Percentiles rank a stretch among this genome's conserved stretches.
phyloP scores from a whole-genome alignment of 2,888 invertebrate genomes.

The Nesidiocoris tenuis region DNA sequence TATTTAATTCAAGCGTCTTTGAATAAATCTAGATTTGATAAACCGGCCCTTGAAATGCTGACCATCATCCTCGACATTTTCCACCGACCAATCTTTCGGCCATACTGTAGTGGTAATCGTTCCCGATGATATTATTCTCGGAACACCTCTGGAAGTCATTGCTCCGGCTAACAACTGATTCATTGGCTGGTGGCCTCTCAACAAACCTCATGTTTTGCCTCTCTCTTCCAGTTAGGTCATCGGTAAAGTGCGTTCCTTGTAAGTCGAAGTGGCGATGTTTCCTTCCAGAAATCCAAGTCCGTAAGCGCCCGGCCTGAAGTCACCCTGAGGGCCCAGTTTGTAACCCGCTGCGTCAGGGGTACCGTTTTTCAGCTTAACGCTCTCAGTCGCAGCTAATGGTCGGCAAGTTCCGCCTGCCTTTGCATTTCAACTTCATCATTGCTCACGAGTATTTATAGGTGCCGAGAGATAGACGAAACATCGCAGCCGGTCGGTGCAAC shows the following conservation, averaged over 20 bases:
- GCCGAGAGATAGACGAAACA: not conserved
- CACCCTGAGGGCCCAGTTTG: not conserved
- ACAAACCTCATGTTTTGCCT: not conserved
- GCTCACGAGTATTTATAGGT: not conserved
- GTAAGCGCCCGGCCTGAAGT: not conserved
- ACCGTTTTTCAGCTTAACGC: not conserved
- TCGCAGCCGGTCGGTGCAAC: not conserved
- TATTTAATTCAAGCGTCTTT: too few species aligned
- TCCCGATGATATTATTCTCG: not conserved
- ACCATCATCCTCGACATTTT: too few species aligned
- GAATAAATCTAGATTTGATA: too few species aligned
- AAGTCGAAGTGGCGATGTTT: not conserved
- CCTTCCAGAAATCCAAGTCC: not conserved
- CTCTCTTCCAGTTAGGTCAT: not conserved
- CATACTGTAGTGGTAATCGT: too few species aligned
- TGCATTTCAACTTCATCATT: slow-evolving; percentile 23
- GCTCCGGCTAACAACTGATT: not conserved
- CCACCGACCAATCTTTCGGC: too few species aligned
- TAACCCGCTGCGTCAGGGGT: not conserved
- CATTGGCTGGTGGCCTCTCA: not conserved
- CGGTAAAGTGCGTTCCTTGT: not conserved
- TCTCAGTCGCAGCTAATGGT: not conserved
- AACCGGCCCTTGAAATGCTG: too few species aligned
- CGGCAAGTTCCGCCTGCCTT: slow-evolving; percentile 7
- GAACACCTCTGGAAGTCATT: not conserved